These are phyloP conservation scores for Lagria hirta DNA, from an alignment of 2,888 invertebrate species.

Conservation along the genomic window DNA sequence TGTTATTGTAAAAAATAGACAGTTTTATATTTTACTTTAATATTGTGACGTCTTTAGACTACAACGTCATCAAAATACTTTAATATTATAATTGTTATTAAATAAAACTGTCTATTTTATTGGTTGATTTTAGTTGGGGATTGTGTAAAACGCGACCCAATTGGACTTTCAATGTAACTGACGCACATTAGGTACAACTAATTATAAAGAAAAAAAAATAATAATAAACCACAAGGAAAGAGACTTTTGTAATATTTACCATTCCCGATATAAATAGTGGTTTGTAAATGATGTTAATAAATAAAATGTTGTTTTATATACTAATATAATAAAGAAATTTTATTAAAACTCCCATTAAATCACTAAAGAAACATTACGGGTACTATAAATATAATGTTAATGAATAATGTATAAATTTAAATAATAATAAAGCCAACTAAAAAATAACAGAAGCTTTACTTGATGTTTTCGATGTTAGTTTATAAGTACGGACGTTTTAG, in stretches of 20 bases:
- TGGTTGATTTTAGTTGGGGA: slow-evolving; percentile 16
- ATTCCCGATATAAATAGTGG: slow-evolving; percentile 49
- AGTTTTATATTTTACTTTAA: too few species aligned
- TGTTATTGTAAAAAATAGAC: too few species aligned
- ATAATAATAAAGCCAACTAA: slow-evolving; percentile 48
- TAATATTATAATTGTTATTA: too few species aligned
- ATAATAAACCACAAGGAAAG: slow-evolving; percentile 42
- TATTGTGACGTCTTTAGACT: too few species aligned
- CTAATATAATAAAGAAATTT: slow-evolving; percentile 52
- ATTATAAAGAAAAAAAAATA: slow-evolving; percentile 38
- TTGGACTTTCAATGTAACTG: slow-evolving; percentile 46
- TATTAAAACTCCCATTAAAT: slow-evolving; percentile 51
- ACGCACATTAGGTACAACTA: slow-evolving; percentile 48
- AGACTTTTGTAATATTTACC: slow-evolving; percentile 52
- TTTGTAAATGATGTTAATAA: slow-evolving; percentile 57
- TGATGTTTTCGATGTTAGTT: slow-evolving; percentile 39
- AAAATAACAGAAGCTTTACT: slow-evolving; percentile 36
- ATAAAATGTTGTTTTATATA: slow-evolving; percentile 57
- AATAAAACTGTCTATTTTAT: too few species aligned
- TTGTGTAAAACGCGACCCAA: slow-evolving; percentile 30
- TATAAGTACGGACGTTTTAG: slow-evolving; percentile 34
- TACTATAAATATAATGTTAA: slow-evolving; percentile 53
- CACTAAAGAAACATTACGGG: slow-evolving; percentile 51
- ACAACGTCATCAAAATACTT: too few species aligned
- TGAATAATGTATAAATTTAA: slow-evolving; percentile 50